phyloP scores from a whole-genome alignment of 2,797 vertebrate genomes.

The Gambelia wislizenii region DNA sequence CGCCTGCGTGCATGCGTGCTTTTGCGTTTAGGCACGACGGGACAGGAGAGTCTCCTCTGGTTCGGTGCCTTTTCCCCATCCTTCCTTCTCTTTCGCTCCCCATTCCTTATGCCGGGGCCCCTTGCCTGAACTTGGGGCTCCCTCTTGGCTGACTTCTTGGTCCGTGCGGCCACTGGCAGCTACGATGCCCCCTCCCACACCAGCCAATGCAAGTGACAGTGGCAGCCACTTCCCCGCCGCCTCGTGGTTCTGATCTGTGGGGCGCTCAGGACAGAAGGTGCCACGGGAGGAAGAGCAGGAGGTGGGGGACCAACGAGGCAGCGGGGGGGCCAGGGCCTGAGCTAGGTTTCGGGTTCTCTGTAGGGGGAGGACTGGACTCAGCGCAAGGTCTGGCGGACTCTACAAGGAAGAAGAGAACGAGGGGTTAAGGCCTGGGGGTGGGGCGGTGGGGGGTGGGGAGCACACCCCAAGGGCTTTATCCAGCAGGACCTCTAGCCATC shows the following conservation, averaged over 20 bases:
- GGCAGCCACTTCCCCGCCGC: too few species aligned
- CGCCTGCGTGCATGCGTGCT: too few species aligned
- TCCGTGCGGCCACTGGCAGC: neutral
- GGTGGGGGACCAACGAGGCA: neutral
- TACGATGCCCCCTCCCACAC: too few species aligned
- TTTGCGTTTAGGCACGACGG: too few species aligned
- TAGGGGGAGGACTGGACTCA: neutral
- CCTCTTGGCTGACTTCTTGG: too few species aligned
- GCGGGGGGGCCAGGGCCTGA: neutral
- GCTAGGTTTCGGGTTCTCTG: neutral
- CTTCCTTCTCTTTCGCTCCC: neutral
- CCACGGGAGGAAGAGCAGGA: neutral
- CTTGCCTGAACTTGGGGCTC: too few species aligned
- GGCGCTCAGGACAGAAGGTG: neutral
- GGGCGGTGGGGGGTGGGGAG: too few species aligned
- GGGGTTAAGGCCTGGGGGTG: neutral
- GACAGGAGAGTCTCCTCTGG: too few species aligned
- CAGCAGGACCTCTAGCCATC: too few species aligned
- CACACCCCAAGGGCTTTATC: too few species aligned
- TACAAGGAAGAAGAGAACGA: conserved; percentile 32
- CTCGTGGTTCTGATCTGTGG: too few species aligned
- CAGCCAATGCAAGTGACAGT: neutral
- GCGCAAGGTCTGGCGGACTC: neutral
- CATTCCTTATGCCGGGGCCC: neutral
- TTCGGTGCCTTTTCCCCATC: too few species aligned